Conservation (phyloP, 2,888 invertebrate species). For the Teleogryllus oceanicus region DNA sequence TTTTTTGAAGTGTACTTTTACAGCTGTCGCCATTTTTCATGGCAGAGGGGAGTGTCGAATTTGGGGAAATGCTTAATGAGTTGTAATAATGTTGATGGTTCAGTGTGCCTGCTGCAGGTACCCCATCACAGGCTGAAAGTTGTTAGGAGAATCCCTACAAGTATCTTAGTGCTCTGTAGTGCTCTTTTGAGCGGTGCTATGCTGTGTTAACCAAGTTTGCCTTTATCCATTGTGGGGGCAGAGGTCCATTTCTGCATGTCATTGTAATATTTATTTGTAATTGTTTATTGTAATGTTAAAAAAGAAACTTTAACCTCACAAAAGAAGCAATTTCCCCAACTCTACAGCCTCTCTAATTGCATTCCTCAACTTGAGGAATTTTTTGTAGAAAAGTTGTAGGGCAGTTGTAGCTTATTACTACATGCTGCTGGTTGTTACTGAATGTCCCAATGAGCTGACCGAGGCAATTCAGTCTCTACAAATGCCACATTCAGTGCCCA, state of each 20-base stretch:
- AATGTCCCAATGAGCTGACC: not conserved
- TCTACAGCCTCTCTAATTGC: not conserved
- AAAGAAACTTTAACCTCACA: not conserved
- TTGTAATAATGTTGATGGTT: not conserved
- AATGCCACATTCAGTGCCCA: slow-evolving; percentile 1
- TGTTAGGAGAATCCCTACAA: not conserved
- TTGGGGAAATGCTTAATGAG: not conserved
- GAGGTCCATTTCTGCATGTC: not conserved
- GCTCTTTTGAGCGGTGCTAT: not conserved
- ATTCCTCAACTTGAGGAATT: not conserved
- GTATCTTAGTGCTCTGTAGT: not conserved
- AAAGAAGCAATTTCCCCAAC: not conserved
- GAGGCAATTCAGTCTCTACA: not conserved
- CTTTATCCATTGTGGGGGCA: not conserved
- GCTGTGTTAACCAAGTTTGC: not conserved
- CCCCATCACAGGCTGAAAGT: not conserved
- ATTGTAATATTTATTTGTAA: not conserved
- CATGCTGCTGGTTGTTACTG: not conserved
- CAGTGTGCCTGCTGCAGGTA: not conserved
- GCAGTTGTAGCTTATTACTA: slow-evolving; percentile 8
- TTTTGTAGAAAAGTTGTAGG: not conserved
- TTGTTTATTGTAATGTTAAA: no score
- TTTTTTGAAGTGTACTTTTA: slow-evolving; percentile 7
- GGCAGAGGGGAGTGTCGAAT: not conserved
- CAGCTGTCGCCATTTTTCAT: not conserved